Evolutionary conservation across 2,113 vertebrate genomes (phyloP).

Genomic region (Manacus vitellinus): DNA sequence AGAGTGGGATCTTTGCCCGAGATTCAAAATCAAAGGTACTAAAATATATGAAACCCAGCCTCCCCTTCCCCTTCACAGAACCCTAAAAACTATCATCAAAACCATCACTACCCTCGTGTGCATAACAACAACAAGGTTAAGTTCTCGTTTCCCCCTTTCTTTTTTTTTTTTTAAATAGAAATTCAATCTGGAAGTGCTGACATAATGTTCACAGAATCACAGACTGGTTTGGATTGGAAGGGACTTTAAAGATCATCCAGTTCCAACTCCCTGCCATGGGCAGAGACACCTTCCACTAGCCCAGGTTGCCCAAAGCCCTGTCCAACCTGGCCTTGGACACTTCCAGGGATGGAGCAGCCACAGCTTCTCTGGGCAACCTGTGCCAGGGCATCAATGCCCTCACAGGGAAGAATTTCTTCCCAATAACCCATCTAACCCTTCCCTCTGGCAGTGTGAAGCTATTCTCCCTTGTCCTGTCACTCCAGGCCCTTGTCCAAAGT

Average conservation of each 20-base stretch:
- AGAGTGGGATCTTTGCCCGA: background rate
- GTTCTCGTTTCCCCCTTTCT: background rate
- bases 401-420: accelerated
- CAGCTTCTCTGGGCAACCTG: background rate
- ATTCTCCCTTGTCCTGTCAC: background rate
- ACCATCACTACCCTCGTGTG: background rate
- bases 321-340: background rate
- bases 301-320: accelerated
- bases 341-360: background rate
- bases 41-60: background rate
- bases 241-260: background rate
- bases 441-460: background rate
- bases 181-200: background rate
- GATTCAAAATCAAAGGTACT: background rate
- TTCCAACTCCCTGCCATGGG: accelerated
- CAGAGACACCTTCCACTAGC: accelerated
- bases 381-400: background rate
- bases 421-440: accelerated
- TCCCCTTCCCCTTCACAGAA: background rate
- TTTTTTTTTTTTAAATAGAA: background rate
- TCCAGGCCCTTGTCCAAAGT: background rate
- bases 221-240: background rate
- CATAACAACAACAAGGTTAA: background rate
- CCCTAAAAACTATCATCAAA: background rate
- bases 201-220: no score